A percentile compares a stretch with the other conserved stretches of the same genome.
Evolutionary conservation across 1,140 invertebrate genomes (phyloP).

Genomic region (Trissolcus basalis): DNA sequence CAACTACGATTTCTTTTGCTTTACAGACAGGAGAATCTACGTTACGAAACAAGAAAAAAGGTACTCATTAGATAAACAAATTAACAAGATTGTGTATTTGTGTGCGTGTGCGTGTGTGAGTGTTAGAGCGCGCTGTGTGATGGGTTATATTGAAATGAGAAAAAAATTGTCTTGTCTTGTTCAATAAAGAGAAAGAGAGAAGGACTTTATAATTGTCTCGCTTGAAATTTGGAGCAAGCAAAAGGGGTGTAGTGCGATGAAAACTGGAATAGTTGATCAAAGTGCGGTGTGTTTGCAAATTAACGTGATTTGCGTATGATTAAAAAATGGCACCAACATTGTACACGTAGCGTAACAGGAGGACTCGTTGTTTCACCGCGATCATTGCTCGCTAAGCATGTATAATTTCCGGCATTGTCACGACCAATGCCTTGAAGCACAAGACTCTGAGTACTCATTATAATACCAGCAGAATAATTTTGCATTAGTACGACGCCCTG

Average conservation of each 20-base stretch:
- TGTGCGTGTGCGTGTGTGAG: too few species aligned
- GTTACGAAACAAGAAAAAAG: conserved; percentile 18
- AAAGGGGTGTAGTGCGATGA: too few species aligned
- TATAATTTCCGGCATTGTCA: conserved; percentile 88
- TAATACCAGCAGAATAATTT: conserved; percentile 88
- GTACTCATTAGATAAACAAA: too few species aligned
- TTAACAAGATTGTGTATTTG: too few species aligned
- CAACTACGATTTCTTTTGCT: conserved; percentile 81
- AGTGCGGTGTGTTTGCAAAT: conserved; percentile 8
- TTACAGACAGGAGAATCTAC: conserved; percentile 89
- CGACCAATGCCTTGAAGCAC: conserved; percentile 89
- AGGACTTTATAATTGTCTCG: too few species aligned
- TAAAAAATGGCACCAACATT: conserved; percentile 82
- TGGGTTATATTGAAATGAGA: too few species aligned
- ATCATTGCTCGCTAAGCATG: conserved; percentile 87
- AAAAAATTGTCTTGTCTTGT: too few species aligned
- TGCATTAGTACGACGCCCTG: conserved; percentile 87
- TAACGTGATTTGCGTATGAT: conserved; percentile 3
- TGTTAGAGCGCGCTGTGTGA: too few species aligned
- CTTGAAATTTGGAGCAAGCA: too few species aligned
- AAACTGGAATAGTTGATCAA: too few species aligned
- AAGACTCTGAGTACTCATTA: conserved; percentile 90
- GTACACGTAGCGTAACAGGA: conserved; percentile 85
- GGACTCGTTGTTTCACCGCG: conserved; percentile 88
- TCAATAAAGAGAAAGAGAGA: too few species aligned